Base-by-base conservation (phyloP, 2,797 vertebrate genomes). In the Darevskia nairensis region DNA sequence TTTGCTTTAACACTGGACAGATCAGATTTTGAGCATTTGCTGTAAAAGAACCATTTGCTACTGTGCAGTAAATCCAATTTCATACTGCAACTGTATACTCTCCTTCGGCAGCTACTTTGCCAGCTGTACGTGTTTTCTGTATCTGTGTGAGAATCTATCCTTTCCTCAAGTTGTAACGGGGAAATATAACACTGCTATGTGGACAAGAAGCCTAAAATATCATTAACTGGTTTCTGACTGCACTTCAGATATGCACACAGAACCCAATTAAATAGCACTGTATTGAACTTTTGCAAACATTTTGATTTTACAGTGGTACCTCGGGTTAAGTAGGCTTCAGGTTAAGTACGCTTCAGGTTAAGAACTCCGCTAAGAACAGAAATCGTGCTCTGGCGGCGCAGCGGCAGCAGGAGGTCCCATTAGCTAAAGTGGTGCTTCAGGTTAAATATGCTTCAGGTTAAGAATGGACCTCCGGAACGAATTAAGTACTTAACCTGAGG, bases 1-100 rank as follows among this genome's bases (percentile, higher is more conserved):
- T 91, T 91, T 86, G 86, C 39, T 86, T 86, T 90, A 82, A 90
- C 61, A 35, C 76, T 23, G 89, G 35, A 21, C 90, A 88, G 29
- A 79, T 2, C 0, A 3, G 69, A 55, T 35, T 9, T 32, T 91
- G 87, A 71, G 9, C 59, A 90, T 41, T 17, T 89, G 27, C 46
- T 89, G 81, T 44, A 87, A 81, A 86, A 55, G 66, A 89, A 90
- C 50, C 2, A 79, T 0, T 0, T 83, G 85, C 46, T 86, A 21
- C 64, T 44, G n/a, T 21, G 59, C n/a, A 21, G 86, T 82, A 82
- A 87, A 85, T 15, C 75, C 76, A 59, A 61, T 35, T 76, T 92
- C 77, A 81, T 69, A 80, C 15, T 89, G 9, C 74, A 92, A 81
- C 91, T 93, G 72, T 75, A 46, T 4, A 86, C 84, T 85, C 86